Conservation (phyloP, 2,888 invertebrate genomes). For the Sclerodermus sp. region DNA sequence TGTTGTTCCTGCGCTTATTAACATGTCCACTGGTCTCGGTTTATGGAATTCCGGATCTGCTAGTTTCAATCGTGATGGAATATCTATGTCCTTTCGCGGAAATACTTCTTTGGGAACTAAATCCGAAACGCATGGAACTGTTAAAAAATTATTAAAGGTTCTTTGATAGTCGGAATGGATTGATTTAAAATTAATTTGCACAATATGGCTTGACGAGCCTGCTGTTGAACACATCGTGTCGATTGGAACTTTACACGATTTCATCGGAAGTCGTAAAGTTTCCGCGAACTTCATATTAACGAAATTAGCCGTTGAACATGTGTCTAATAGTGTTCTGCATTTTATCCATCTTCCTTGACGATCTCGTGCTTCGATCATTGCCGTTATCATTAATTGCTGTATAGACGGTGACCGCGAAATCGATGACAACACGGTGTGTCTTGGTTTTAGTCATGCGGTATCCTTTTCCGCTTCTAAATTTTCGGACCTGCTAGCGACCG, state of each 20-base stretch:
- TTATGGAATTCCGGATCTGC: slow-evolving; percentile 8
- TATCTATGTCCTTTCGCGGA: neutral
- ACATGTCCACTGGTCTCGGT: slow-evolving; percentile 1
- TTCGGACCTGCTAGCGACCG: neutral
- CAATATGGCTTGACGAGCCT: neutral
- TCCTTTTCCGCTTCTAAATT: neutral
- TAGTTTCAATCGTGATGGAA: slow-evolving; percentile 7
- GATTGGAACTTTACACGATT: neutral
- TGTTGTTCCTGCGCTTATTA: neutral
- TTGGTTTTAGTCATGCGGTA: neutral
- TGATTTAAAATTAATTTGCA: neutral
- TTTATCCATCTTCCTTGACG: neutral
- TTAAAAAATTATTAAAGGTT: neutral
- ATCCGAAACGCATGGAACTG: neutral
- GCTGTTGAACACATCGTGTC: slow-evolving; percentile 2
- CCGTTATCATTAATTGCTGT: slow-evolving; percentile 3
- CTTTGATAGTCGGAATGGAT: neutral
- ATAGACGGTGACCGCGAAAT: neutral
- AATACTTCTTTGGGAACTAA: neutral
- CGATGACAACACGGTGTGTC: neutral
- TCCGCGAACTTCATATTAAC: neutral
- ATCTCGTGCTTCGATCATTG: neutral
- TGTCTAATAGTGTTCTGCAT: slow-evolving; percentile 7
- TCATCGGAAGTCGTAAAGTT: neutral
- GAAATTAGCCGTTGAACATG: slow-evolving; percentile 11